Conservation (phyloP, 2,888 invertebrate genomes). For the Plagodis dolabraria region DNA sequence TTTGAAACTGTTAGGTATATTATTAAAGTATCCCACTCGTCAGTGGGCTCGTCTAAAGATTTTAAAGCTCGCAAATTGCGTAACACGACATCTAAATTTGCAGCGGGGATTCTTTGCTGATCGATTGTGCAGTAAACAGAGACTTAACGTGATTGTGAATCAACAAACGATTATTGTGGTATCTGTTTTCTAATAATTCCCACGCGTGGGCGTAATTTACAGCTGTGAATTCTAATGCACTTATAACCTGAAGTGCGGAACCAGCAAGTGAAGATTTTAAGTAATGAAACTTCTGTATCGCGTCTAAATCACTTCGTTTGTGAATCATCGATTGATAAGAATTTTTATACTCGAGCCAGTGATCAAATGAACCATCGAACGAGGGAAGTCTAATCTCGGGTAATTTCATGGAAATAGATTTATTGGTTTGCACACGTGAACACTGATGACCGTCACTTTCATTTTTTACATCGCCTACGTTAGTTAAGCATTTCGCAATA, state of each 20-base stretch:
- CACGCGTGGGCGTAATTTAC: conserved; percentile 28
- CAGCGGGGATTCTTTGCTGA: conserved; percentile 25
- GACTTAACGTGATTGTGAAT: conserved; percentile 7
- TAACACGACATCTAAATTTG: conserved; percentile 27
- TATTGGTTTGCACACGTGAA: not conserved
- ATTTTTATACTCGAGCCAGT: conserved; percentile 35
- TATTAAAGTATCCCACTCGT: too few relatives aligned
- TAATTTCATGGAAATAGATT: conserved; percentile 17
- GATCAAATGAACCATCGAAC: conserved; percentile 35
- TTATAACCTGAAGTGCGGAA: conserved; percentile 22
- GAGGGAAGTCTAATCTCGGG: conserved; percentile 33
- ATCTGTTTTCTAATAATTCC: conserved; percentile 26
- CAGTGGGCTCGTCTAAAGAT: too few relatives aligned
- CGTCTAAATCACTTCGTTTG: conserved; percentile 17
- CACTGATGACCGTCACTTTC: conserved; percentile 1
- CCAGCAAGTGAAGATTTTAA: conserved; percentile 29
- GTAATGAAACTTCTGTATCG: conserved; percentile 35
- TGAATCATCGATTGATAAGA: conserved; percentile 32
- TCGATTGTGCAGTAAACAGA: conserved; percentile 1
- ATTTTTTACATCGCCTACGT: not conserved
- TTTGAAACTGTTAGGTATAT: too few relatives aligned
- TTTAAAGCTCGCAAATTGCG: too few relatives aligned
- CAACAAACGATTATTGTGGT: conserved; percentile 5
- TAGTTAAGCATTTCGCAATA: conserved; percentile 17
- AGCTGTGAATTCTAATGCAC: conserved; percentile 29